Base-by-base conservation (phyloP, 2,113 vertebrate genomes). In the Macquaria ambigua region DNA sequence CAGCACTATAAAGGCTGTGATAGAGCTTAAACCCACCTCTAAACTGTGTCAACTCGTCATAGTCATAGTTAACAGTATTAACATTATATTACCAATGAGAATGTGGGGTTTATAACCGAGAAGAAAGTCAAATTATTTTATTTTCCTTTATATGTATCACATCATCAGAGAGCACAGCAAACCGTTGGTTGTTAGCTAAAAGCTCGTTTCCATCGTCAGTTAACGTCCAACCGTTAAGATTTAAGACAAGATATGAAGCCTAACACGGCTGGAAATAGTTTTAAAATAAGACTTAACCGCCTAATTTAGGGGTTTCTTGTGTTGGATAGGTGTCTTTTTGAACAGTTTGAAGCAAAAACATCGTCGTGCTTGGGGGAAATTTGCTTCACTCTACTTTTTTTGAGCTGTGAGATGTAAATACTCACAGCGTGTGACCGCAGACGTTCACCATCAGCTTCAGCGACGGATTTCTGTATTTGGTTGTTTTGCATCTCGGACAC, bases 401-500 rank as follows among this genome's bases (percentile, higher is more conserved):
- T 18, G 46, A 50, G 58, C n/a, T 61, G 66, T 71, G 52, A 43
- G 62, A 43, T 73, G 34, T 63, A 41, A 75, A 59, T 77, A 98
- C 98, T 99, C 94, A 99, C 98, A 99, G 96, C 73, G 98, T 99
- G 93, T 99, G 98, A 6, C 98, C 98, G 91, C 98, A 99, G 75
- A 99, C 97, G 75, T 99, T 99, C 90, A 99, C 98, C 98, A 99
- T 99, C 94, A 99, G 92, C 93, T 98, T 99, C 90, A 99, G 83
- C 2, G 97, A 98, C 0, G 98, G 98, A 68, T 99, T 99, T 87
- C 98, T 96, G 93, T 99, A 99, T 67, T 99, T 99, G 73, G 98
- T 99, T 77, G 98, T 99, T 93, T 99, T 99, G 90, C 98, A 99
- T 52, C 98, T 95, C 77, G 98, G 98, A 64, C 98, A 99, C 21